Evolutionary conservation across 2,797 vertebrate genomes (phyloP).

Genomic region (Helarctos malayanus): DNA sequence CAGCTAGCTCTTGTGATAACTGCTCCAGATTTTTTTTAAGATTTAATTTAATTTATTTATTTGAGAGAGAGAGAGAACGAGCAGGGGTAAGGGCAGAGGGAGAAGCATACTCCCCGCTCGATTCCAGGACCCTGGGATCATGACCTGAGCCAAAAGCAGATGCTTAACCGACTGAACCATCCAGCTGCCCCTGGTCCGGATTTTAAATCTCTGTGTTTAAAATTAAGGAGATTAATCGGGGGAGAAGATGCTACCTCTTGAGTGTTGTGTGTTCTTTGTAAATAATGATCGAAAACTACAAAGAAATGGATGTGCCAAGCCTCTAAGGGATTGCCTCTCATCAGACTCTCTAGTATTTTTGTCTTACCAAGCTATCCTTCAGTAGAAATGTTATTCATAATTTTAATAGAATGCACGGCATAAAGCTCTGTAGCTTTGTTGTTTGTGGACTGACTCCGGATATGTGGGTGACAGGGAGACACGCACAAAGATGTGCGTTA

Average conservation of each 20-base stretch:
- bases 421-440: slow-evolving; percentile 68
- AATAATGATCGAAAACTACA: slow-evolving; percentile 70
- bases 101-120: background rate
- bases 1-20: slow-evolving; percentile 63
- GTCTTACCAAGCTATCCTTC: slow-evolving; percentile 81
- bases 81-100: background rate
- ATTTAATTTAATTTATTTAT: background rate
- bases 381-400: slow-evolving; percentile 78
- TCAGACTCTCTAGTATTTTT: slow-evolving; percentile 80
- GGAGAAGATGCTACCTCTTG: slow-evolving; percentile 70
- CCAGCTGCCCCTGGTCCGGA: background rate
- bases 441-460: slow-evolving; percentile 74
- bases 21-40: background rate
- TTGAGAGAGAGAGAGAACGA: background rate
- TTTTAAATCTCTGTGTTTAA: slow-evolving; percentile 75
- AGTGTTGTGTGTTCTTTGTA: slow-evolving; percentile 70
- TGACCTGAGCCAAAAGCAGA: background rate
- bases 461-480: slow-evolving; percentile 78
- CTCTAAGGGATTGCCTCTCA: slow-evolving; percentile 45
- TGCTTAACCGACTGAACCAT: background rate
- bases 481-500: slow-evolving; percentile 87
- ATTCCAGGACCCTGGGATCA: background rate
- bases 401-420: slow-evolving; percentile 75
- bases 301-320: slow-evolving; percentile 65
- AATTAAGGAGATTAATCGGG: slow-evolving; percentile 71